Base-by-base conservation (phyloP, 2,797 vertebrate genomes). In the Octomys mimax region DNA sequence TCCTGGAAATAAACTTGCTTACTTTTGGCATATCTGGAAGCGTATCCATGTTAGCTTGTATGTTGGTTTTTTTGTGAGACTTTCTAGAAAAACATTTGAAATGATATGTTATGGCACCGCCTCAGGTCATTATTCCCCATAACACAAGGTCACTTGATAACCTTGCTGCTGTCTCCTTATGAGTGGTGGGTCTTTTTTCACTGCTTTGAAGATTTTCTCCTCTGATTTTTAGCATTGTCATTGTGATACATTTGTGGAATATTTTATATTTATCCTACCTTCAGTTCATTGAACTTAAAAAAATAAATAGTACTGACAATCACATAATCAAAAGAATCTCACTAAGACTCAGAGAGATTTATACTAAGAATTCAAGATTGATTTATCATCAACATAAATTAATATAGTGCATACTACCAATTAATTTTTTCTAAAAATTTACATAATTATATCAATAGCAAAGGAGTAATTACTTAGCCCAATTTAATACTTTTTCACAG, bases 301-400 rank as follows among this genome's bases (percentile, higher is more conserved):
- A 1, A 62, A 6, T 8, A 89, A 84, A 22, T 39, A 10, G 39
- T 64, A 61, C 28, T 62, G n/a, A 49, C 5, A 77, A 54, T 77
- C 64, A 77, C 42, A 57, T n/a, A 82, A 61, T 61, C 24, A 26
- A 82, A 82, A 82, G 1, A 39, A 82, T 61, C 7, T 39, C 61
- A 49, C 64, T 92, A 16, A 70, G 31, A 61, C 16, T n/a, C 91
- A 52, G 31, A 73, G 36, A 49, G 57, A 86, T 80, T 78, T 77
- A 31, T 62, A 12, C 39, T 13, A 54, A 21, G 26, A 36, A 85
- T 36, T 61, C 16, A 84, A 73, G 3, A 18, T 59, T 36, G 31
- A 5, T 83, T 83, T 89, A 83, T 61, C n/a, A 77, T 68, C n/a
- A 78, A n/a, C 16, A 52, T 61, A 14, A 92, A n/a, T 78, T 92